phyloP scores from a whole-genome alignment of 2,888 invertebrate genomes.

The Lingula anatina region DNA sequence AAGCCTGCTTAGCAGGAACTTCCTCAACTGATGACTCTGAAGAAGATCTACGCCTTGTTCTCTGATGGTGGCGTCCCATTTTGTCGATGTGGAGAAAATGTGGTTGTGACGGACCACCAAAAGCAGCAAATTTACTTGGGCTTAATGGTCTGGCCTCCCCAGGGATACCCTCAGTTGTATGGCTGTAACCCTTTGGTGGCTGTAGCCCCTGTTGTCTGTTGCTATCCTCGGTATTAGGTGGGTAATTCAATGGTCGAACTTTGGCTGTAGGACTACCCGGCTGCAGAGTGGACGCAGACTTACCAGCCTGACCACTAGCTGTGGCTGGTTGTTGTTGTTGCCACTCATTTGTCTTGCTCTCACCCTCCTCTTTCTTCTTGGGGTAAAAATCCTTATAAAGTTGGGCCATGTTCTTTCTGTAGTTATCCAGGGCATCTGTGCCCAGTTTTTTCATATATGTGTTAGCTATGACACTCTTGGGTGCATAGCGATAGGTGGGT shows the following conservation, averaged over 20 bases:
- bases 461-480: conserved; percentile 48
- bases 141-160: not conserved
- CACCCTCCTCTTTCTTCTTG: too few species aligned
- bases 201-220: too few species aligned
- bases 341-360: not conserved
- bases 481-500: conserved; percentile 38
- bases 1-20: not conserved
- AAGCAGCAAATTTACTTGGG: not conserved
- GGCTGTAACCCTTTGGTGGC: not conserved
- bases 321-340: not conserved
- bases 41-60: not conserved
- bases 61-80: too few species aligned
- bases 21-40: not conserved
- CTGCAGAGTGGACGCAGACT: too few species aligned
- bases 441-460: conserved; percentile 45
- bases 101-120: not conserved
- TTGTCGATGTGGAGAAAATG: not conserved
- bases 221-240: not conserved
- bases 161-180: not conserved
- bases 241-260: not conserved
- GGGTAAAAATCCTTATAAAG: conserved; percentile 20
- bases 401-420: conserved; percentile 35
- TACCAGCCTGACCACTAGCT: too few species aligned
- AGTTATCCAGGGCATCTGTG: conserved; percentile 34
- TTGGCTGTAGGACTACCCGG: not conserved